Conservation (phyloP, 2,888 invertebrate genomes). For the Crossocerus cetratus region DNA sequence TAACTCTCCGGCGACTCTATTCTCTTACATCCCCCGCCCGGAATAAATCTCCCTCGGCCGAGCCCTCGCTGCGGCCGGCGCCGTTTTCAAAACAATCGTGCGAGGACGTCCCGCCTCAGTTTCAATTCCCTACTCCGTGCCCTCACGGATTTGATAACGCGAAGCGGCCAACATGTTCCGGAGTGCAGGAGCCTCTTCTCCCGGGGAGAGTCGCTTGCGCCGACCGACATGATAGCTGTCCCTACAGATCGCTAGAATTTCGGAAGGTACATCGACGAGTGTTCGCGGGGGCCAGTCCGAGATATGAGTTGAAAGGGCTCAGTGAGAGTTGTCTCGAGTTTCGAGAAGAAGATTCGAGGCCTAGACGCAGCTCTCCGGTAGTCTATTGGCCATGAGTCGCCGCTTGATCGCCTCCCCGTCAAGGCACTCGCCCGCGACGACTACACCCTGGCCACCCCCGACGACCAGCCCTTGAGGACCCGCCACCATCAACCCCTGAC, state of each 20-base stretch:
- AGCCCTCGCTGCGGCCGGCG: background rate
- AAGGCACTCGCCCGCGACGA: constrained; percentile 79
- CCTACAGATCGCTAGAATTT: constrained; percentile 1
- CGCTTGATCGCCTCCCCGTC: constrained; percentile 93
- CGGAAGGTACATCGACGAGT: constrained; percentile 1
- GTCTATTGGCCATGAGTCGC: constrained; percentile 90
- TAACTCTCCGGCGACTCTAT: constrained; percentile 28
- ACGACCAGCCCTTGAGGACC: constrained; percentile 75
- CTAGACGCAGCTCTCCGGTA: constrained; percentile 94
- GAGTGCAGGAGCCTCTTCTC: background rate
- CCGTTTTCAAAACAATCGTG: constrained; percentile 31
- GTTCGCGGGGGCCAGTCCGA: background rate
- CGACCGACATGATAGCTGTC: background rate
- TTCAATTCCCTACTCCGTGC: background rate
- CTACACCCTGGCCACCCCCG: constrained; percentile 69
- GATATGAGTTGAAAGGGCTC: background rate
- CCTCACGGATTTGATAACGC: background rate
- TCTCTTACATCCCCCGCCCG: background rate
- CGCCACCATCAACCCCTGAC: constrained; percentile 72
- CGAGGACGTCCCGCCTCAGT: background rate
- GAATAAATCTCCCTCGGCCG: background rate
- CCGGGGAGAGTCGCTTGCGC: background rate
- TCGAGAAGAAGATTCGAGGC: constrained; percentile 17
- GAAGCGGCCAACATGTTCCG: background rate
- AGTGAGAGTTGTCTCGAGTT: background rate